These are phyloP conservation scores for Danio tinwini DNA, from an alignment of 2,797 vertebrate species.

Conservation along the genomic window DNA sequence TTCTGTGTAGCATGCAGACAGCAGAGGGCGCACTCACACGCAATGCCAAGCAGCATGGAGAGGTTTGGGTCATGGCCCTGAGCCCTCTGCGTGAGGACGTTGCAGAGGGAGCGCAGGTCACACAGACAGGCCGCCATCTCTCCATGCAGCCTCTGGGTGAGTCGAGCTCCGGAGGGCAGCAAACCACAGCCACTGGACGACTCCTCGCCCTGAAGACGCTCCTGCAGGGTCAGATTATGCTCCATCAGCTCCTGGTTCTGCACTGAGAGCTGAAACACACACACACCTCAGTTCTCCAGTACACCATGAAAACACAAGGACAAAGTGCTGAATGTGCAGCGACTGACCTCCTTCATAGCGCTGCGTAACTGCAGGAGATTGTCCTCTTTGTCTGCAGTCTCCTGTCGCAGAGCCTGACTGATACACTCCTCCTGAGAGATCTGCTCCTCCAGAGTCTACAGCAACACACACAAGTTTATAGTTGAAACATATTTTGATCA, in stretches of 20 bases:
- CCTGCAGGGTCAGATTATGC: constrained; percentile 92
- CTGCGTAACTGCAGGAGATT: constrained; percentile 84
- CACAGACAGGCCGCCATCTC: constrained; percentile 90
- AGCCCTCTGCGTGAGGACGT: constrained; percentile 91
- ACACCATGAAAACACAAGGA: background rate
- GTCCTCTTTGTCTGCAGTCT: constrained; percentile 84
- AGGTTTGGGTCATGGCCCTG: constrained; percentile 96
- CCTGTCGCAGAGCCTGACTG: constrained; percentile 88
- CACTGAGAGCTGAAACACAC: constrained; percentile 82
- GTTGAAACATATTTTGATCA: background rate
- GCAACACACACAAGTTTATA: constrained; percentile 43
- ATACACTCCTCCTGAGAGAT: constrained; percentile 89
- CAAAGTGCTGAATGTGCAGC: background rate
- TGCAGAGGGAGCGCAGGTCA: constrained; percentile 91
- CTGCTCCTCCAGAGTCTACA: constrained; percentile 87
- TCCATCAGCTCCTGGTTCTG: constrained; percentile 98
- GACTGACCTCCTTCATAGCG: constrained; percentile 89
- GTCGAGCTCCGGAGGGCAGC: constrained; percentile 73
- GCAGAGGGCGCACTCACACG: constrained; percentile 77
- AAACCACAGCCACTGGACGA: constrained; percentile 59
- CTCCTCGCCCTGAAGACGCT: constrained; percentile 79
- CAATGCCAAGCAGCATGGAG: constrained; percentile 93
- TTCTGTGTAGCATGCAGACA: background rate
- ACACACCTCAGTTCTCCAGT: constrained; percentile 19
- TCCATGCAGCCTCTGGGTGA: constrained; percentile 81